Percentiles rank a stretch among this genome's conserved stretches.
phyloP scores from a whole-genome alignment of 1,140 invertebrate genomes.

The Drosophila nannoptera region DNA sequence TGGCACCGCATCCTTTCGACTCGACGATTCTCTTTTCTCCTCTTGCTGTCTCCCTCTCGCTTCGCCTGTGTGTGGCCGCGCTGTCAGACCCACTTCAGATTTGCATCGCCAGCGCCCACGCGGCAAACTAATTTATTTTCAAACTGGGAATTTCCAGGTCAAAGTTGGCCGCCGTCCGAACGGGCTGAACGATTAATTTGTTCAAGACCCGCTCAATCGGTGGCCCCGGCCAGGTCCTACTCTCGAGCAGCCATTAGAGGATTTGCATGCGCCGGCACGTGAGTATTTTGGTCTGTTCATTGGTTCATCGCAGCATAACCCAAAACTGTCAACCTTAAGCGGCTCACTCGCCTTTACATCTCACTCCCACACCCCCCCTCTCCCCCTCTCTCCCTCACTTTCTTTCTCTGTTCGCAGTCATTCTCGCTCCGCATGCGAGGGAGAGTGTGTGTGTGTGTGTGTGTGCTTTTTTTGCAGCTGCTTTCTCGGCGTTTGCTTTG shows the following conservation, averaged over 20 bases:
- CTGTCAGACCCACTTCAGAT: conserved; percentile 75
- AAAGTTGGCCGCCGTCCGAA: conserved; percentile 39
- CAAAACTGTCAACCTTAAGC: conserved; percentile 72
- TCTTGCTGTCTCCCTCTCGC: background rate
- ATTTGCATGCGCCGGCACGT: conserved; percentile 58
- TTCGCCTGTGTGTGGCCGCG: conserved; percentile 12
- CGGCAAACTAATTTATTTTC: conserved; percentile 75
- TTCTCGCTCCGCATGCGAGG: background rate
- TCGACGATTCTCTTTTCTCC: no score
- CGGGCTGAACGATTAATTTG: conserved; percentile 62
- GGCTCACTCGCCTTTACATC: conserved; percentile 41
- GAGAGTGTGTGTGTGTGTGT: no score
- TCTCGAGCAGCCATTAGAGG: conserved; percentile 31
- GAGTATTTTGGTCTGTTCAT: conserved; percentile 58
- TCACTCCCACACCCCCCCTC: background rate
- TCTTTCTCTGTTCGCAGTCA: background rate
- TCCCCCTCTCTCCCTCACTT: conserved; percentile 3
- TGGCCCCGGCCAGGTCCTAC: conserved; percentile 6
- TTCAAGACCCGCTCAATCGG: conserved; percentile 62
- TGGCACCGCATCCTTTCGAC: background rate
- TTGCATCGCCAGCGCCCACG: conserved; percentile 62
- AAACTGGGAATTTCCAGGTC: conserved; percentile 65
- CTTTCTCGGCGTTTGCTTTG: conserved; percentile 57
- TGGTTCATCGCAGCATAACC: conserved; percentile 70
- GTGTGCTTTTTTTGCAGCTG: background rate